These are phyloP conservation scores for Syngnathoides biaculeatus DNA, from an alignment of 2,113 vertebrate genomes.

Conservation along the genomic window DNA sequence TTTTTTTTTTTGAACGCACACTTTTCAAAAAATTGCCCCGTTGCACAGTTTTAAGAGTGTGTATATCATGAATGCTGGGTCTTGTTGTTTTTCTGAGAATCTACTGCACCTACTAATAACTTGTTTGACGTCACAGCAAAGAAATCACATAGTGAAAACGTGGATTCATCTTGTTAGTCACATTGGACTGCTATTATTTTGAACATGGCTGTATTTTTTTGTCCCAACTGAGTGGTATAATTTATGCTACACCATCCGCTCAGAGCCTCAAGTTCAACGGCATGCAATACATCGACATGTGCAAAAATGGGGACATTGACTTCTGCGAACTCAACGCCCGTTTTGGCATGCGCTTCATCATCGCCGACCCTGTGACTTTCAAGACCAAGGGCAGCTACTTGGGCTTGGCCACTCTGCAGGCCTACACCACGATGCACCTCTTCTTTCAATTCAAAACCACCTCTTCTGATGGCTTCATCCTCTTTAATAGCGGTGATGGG, in stretches of 20 bases:
- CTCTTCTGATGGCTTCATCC: slow-evolving; percentile 90
- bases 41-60: too few relatives aligned
- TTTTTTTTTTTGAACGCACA: too few relatives aligned
- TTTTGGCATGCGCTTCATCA: slow-evolving; percentile 92
- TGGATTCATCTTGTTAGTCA: too few relatives aligned
- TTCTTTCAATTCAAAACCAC: slow-evolving; percentile 99
- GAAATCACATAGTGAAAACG: too few relatives aligned
- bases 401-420: slow-evolving; percentile 91
- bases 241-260: neutral
- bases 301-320: slow-evolving; percentile 97
- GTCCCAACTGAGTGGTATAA: neutral
- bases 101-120: too few relatives aligned
- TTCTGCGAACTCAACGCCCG: slow-evolving; percentile 94
- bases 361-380: slow-evolving; percentile 93
- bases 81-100: too few relatives aligned
- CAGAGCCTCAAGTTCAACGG: slow-evolving; percentile 94
- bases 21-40: too few relatives aligned
- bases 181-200: too few relatives aligned
- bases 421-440: slow-evolving; percentile 96
- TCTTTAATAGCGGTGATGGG: slow-evolving; percentile 85
- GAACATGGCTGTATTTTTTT: neutral
- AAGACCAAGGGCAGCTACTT: slow-evolving; percentile 95
- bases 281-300: slow-evolving; percentile 95
- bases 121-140: too few relatives aligned
- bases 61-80: too few relatives aligned